Conservation (phyloP, 2,797 vertebrate genomes). For the Tarsius wallacei region DNA sequence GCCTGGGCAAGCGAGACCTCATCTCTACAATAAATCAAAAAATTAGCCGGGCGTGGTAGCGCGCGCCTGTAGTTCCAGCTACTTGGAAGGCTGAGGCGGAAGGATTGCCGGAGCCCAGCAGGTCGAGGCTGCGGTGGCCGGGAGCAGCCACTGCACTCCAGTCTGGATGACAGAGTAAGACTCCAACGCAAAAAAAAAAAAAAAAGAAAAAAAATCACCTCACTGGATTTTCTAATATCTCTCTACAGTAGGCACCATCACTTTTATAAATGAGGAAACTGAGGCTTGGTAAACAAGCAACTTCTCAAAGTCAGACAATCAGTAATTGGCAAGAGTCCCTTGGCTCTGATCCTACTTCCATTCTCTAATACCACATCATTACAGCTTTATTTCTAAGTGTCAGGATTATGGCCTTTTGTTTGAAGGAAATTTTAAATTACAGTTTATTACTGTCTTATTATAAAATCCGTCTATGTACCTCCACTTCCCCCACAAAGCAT, state of each 20-base stretch:
- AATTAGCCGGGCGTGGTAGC: too few species aligned
- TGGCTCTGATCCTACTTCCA: not conserved
- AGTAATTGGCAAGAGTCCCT: not conserved
- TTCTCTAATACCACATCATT: not conserved
- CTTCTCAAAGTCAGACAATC: not conserved
- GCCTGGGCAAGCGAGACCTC: too few species aligned
- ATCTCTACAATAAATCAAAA: too few species aligned
- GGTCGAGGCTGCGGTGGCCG: too few species aligned
- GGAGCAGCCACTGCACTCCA: too few species aligned
- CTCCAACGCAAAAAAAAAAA: too few species aligned
- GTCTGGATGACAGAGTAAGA: too few species aligned
- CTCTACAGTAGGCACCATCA: not conserved
- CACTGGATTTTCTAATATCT: not conserved
- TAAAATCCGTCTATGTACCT: not conserved
- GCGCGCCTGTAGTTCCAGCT: too few species aligned
- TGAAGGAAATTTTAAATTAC: conserved; percentile 38
- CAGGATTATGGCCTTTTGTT: conserved; percentile 16
- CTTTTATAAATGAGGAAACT: conserved; percentile 45
- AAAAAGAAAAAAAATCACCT: conserved; percentile 26
- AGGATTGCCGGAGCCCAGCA: too few species aligned
- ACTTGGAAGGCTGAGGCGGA: too few species aligned
- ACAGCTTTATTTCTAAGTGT: not conserved
- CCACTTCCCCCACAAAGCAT: not conserved
- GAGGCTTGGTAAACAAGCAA: not conserved
- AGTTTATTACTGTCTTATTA: conserved; percentile 1